Evolutionary conservation across 2,888 invertebrate genomes (phyloP), one percentile per base, ranked within the genome.

Genomic region (Synanthedon tipuliformis): DNA sequence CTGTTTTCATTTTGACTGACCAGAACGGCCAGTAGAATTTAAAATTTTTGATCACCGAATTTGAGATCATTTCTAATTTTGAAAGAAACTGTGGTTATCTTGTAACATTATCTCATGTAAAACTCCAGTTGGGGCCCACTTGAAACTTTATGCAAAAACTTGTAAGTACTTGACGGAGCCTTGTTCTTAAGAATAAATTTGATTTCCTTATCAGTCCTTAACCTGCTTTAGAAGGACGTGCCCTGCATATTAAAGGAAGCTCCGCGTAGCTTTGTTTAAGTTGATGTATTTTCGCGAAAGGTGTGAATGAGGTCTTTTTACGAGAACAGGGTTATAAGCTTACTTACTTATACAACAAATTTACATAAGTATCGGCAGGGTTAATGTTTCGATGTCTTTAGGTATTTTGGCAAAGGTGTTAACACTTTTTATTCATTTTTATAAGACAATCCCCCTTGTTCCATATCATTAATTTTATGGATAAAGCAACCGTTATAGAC

Each of bases 131-230:
- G 13, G 45, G 45, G n/a, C 15, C 8, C 45, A 45, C 45, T 45
- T 15, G 45, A 45, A 45, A 45, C 45, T 45, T 45, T 45, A n/a
- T 45, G 13, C 11, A 45, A 13, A 45, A 45, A 45, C 45, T 45
- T 45, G 45, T 45, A 45, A 15, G 45, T 45, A 15, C 45, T 45
- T 15, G 45, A 45, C 45, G n/a, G 45, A 13, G 15, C n/a, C 45
- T 15, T 67, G 66, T 69, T 68, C 63, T 62, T 61, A 54, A 60
- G 75, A 78, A 76, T 78, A 78, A 74, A 78, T 78, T 78, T 77
- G 75, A 79, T 78, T 79, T 73, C 75, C 73, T 77, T 75, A 78
- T 75, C 75, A 75, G 67, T 65, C 71, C 71, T 69, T 68, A 69
- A 73, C 73, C 69, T 71, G 74, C 63, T 73, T 73, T 65, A 65